Percentiles rank a stretch among this genome's conserved stretches.
These are phyloP conservation scores for Cyprinodon tularosa DNA, from an alignment of 2,113 vertebrate genomes.

Conservation along the genomic window DNA sequence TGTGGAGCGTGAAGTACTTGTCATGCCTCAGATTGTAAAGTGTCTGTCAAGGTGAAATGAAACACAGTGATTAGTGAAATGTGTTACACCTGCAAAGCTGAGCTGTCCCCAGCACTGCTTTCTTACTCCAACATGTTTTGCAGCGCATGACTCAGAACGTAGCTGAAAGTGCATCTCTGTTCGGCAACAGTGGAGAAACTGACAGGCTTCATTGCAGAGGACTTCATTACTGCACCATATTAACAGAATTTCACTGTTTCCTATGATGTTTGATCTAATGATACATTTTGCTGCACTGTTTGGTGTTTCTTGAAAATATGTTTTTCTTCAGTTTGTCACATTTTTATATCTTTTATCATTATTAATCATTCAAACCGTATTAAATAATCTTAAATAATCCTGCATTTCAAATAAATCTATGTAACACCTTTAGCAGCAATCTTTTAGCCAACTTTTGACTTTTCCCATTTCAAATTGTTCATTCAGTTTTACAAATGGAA, in stretches of 20 bases:
- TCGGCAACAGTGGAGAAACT: not conserved
- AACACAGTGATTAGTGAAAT: conserved; percentile 45
- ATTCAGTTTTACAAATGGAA: too few relatives aligned
- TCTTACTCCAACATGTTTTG: conserved; percentile 23
- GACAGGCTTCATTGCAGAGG: not conserved
- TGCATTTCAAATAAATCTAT: too few relatives aligned
- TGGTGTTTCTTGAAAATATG: too few relatives aligned
- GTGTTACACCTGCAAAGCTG: conserved; percentile 53
- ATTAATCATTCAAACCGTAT: too few relatives aligned
- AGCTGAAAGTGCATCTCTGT: not conserved
- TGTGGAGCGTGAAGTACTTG: conserved; percentile 49
- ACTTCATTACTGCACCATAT: not conserved
- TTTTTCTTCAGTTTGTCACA: too few relatives aligned
- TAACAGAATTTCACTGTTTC: not conserved
- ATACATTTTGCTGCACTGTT: too few relatives aligned
- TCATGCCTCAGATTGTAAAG: conserved; percentile 65
- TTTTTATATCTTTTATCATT: too few relatives aligned
- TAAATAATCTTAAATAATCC: too few relatives aligned
- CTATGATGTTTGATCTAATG: not conserved
- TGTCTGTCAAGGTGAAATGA: conserved; percentile 68
- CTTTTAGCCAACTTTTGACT: too few relatives aligned
- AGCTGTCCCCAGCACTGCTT: conserved; percentile 4
- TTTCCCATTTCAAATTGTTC: too few relatives aligned
- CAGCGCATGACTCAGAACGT: not conserved
- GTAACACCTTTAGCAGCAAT: too few relatives aligned